Evolutionary conservation across 2,113 vertebrate species (phyloP).

Genomic region (Gallinago undulata): DNA sequence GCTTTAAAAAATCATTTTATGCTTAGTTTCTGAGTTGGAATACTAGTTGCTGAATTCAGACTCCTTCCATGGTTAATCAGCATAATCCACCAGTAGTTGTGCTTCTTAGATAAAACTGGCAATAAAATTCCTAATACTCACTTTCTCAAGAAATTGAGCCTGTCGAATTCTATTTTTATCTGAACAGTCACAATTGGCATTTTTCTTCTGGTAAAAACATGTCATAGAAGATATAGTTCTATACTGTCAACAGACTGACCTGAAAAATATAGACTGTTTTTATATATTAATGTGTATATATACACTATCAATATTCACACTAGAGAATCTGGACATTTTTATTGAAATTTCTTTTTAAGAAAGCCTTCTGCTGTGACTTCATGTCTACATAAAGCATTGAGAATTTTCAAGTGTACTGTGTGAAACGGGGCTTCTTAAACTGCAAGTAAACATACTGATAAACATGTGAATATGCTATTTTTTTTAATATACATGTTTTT

Average conservation of each 20-base stretch:
- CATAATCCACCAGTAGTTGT: slow-evolving; percentile 72
- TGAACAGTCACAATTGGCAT: slow-evolving; percentile 77
- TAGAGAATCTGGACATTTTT: slow-evolving; percentile 78
- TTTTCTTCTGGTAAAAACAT: slow-evolving; percentile 79
- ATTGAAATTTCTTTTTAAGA: slow-evolving; percentile 76
- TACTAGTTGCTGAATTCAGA: background rate
- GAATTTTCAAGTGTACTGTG: background rate
- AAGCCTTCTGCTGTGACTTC: slow-evolving; percentile 61
- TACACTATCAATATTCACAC: slow-evolving; percentile 85
- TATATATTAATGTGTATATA: slow-evolving; percentile 69
- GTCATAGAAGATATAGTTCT: slow-evolving; percentile 79
- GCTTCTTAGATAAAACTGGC: slow-evolving; percentile 87
- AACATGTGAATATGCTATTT: background rate
- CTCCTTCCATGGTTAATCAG: background rate
- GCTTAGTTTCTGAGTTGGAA: background rate
- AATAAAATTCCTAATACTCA: slow-evolving; percentile 77
- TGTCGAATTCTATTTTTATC: slow-evolving; percentile 73
- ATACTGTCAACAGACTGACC: slow-evolving; percentile 80
- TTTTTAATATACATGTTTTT: background rate
- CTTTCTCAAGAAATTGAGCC: slow-evolving; percentile 75
- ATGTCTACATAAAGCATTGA: slow-evolving; percentile 3
- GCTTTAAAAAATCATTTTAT: background rate
- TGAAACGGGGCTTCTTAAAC: slow-evolving; percentile 27
- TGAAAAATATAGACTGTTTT: slow-evolving; percentile 85
- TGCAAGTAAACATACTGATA: background rate